Percentiles rank a stretch among this genome's conserved stretches.
These are phyloP conservation scores for Neoarius graeffei DNA, from an alignment of 2,113 vertebrate genomes.

Conservation along the genomic window DNA sequence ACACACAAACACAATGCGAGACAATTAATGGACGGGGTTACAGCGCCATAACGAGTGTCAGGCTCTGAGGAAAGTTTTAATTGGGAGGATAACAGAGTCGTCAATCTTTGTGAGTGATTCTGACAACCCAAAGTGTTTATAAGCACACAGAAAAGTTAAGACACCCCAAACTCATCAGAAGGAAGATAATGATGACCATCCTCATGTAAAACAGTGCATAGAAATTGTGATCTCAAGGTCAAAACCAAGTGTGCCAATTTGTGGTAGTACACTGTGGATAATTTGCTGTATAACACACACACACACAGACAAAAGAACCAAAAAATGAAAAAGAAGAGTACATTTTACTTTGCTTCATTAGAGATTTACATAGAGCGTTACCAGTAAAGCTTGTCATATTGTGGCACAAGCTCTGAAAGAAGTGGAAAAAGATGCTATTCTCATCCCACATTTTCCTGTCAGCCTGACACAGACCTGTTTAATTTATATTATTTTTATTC, in stretches of 20 bases:
- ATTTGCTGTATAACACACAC: background rate
- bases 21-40: constrained; percentile 60
- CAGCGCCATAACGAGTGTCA: constrained; percentile 61
- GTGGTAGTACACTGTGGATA: background rate
- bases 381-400: constrained; percentile 20
- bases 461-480: constrained; percentile 66
- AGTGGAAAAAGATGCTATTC: constrained; percentile 21
- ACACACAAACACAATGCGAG: constrained; percentile 21
- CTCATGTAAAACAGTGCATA: background rate
- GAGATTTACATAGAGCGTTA: background rate
- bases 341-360: constrained; percentile 17
- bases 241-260: background rate
- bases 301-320: background rate
- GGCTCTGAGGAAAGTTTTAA: constrained; percentile 65
- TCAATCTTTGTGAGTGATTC: constrained; percentile 49
- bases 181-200: constrained; percentile 12
- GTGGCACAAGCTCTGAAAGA: constrained; percentile 5
- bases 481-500: constrained; percentile 70
- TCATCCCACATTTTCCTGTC: constrained; percentile 57
- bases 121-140: constrained; percentile 43
- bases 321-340: background rate
- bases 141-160: constrained; percentile 5
- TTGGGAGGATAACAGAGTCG: constrained; percentile 56
- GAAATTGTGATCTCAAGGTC: background rate
- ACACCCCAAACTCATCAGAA: constrained; percentile 12